phyloP scores from a whole-genome alignment of 2,797 vertebrate species.

The Neoniphon sammara region DNA sequence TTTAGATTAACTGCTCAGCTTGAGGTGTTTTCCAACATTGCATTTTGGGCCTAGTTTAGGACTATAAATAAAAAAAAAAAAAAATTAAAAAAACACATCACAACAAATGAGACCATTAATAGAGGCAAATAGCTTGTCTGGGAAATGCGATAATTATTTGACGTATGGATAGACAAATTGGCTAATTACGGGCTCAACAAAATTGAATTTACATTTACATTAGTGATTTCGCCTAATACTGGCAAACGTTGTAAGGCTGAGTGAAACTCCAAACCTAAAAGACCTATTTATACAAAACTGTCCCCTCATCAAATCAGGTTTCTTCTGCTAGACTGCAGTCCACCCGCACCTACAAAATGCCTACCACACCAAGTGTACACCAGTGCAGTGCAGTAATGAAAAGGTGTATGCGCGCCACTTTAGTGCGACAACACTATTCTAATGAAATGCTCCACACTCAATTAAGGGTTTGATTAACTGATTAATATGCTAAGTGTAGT shows the following conservation, averaged over 20 bases:
- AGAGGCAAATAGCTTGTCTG: conserved; percentile 2
- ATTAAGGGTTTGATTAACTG: conserved; percentile 48
- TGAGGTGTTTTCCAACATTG: not conserved
- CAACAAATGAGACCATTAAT: conserved; percentile 24
- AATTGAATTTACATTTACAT: conserved; percentile 12
- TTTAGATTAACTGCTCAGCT: conserved; percentile 10
- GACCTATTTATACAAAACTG: not conserved
- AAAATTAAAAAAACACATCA: conserved; percentile 5
- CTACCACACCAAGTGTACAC: conserved; percentile 3
- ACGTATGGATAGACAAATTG: conserved; percentile 14
- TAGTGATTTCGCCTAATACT: not conserved
- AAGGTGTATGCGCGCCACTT: conserved; percentile 11
- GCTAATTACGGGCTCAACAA: conserved; percentile 10
- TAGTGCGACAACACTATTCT: conserved; percentile 33
- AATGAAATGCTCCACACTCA: conserved; percentile 52
- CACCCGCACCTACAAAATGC: conserved; percentile 14
- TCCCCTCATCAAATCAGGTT: conserved; percentile 18
- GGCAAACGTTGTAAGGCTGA: conserved; percentile 1
- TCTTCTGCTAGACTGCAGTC: conserved; percentile 28
- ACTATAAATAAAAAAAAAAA: conserved; percentile 26
- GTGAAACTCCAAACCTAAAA: conserved; percentile 23
- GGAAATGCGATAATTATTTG: conserved; percentile 21
- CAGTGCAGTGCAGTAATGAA: conserved; percentile 42
- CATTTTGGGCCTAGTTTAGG: conserved; percentile 21
- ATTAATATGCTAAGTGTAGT: conserved; percentile 53